Evolutionary conservation across 2,888 invertebrate species (phyloP), one percentile per base, ranked within the genome.

Genomic region (Scrobipalpa atriplicella): DNA sequence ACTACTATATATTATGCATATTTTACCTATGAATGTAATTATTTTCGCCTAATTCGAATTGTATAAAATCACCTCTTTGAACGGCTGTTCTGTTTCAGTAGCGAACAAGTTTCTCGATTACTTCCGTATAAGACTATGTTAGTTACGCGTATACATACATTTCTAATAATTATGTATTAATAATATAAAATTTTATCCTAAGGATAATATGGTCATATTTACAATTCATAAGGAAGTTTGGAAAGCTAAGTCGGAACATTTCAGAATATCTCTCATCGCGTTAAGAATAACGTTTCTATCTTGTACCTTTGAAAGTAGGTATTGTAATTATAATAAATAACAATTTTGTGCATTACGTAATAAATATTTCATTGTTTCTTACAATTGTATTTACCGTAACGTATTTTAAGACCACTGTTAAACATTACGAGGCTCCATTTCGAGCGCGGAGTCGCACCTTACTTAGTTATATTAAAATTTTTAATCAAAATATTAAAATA

Each of bases 21-120:
- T 90, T 92, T 91, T 91, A 92, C 83, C 88, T 91, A 90, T 90
- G 83, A 89, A 92, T 91, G 88, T 90, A 89, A 91, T 92, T 90
- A 89, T 89, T 91, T 91, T 92, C 81, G 91, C 91, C 92, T 92
- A 89, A 90, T 91, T 91, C 90, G 88, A 90, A 91, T 90, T 91
- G 92, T 92, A 91, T 92, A 91, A 92, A 90, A 90, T 90, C 89
- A 91, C 89, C 83, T 87, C 83, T 88, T 88, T 89, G 83, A 83
- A 87, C 86, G 80, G 87, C 87, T 86, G 85, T 89, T 89, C 84
- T 81, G 87, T 91, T 92, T 88, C 84, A 82, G 87, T 92, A 91
- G 92, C 85, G 78, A 81, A 83, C 84, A 84, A 87, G 79, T 87
- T 87, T 92, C 82, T 90, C 87, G 83, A 90, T 90, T 89, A 90